Percentiles rank a stretch among this genome's conserved stretches.
These are phyloP conservation scores for Macroramphosus scolopax DNA, from an alignment of 2,797 vertebrate species.

Conservation along the genomic window DNA sequence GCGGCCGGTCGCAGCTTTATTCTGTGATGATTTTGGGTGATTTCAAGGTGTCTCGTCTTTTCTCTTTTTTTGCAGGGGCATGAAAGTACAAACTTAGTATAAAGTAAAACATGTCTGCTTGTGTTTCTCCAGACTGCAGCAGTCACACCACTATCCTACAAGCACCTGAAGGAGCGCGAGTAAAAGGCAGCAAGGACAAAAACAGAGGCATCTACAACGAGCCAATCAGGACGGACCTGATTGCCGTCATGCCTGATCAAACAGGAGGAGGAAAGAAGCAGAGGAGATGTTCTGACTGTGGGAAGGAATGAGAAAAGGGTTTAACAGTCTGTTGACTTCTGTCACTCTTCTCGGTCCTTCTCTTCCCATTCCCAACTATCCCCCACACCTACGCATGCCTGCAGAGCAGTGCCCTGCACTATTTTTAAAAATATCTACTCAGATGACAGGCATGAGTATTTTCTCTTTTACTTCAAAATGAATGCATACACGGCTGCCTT, in stretches of 20 bases:
- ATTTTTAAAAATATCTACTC: conserved; percentile 49
- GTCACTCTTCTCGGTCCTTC: conserved; percentile 34
- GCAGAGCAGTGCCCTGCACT: conserved; percentile 53
- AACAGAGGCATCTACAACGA: conserved; percentile 13
- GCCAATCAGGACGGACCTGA: conserved; percentile 25
- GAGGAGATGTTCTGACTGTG: conserved; percentile 18
- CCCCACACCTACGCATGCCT: conserved; percentile 52
- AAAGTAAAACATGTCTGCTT: conserved; percentile 6
- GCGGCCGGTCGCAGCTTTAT: conserved; percentile 19
- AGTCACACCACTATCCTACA: conserved; percentile 78
- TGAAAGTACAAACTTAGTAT: not conserved
- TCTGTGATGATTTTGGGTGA: conserved; percentile 15
- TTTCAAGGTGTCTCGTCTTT: conserved; percentile 8
- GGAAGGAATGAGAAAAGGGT: conserved; percentile 11
- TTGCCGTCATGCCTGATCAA: conserved; percentile 40
- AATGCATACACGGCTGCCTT: conserved; percentile 65
- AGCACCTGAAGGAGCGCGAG: conserved; percentile 68
- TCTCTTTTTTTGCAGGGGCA: not conserved
- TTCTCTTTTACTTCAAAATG: conserved; percentile 48
- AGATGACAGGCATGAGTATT: conserved; percentile 56
- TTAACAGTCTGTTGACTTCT: conserved; percentile 34
- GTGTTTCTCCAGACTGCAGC: conserved; percentile 64
- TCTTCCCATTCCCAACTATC: conserved; percentile 9
- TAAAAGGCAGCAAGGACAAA: conserved; percentile 46
- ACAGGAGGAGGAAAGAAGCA: conserved; percentile 8